Conservation (phyloP, 2,797 vertebrate genomes). For the Bovichtus variegatus region DNA sequence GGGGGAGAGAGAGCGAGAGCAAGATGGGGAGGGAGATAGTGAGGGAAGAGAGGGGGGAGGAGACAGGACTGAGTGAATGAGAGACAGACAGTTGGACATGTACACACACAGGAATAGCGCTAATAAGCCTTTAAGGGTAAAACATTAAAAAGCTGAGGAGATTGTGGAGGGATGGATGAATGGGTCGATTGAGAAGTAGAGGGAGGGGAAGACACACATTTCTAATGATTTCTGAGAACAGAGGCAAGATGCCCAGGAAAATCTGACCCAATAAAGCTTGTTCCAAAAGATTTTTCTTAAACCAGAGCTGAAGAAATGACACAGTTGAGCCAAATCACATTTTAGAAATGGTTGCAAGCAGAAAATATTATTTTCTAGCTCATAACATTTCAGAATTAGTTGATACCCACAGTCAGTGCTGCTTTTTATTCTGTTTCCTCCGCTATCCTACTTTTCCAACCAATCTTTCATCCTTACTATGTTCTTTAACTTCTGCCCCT, state of each 20-base stretch:
- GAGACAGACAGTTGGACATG: constrained; percentile 42
- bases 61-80: constrained; percentile 38
- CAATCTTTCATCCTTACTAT: background rate
- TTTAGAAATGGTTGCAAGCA: background rate
- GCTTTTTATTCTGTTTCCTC: background rate
- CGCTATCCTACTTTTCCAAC: background rate
- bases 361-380: constrained; percentile 6
- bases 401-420: background rate
- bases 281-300: constrained; percentile 30
- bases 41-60: constrained; percentile 50
- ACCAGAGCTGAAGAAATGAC: constrained; percentile 21
- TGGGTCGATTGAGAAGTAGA: constrained; percentile 42
- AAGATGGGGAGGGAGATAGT: constrained; percentile 40
- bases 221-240: constrained; percentile 35
- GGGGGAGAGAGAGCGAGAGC: constrained; percentile 10
- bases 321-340: constrained; percentile 13
- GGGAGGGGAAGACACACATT: constrained; percentile 2
- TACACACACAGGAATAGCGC: constrained; percentile 57
- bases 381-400: constrained; percentile 23
- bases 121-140: constrained; percentile 75
- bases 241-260: constrained; percentile 28
- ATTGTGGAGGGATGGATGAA: constrained; percentile 60
- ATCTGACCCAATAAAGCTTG: constrained; percentile 9
- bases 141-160: constrained; percentile 63
- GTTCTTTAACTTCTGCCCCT: background rate